Base-by-base conservation (phyloP, 2,797 vertebrate species). In the Ispidina picta region DNA sequence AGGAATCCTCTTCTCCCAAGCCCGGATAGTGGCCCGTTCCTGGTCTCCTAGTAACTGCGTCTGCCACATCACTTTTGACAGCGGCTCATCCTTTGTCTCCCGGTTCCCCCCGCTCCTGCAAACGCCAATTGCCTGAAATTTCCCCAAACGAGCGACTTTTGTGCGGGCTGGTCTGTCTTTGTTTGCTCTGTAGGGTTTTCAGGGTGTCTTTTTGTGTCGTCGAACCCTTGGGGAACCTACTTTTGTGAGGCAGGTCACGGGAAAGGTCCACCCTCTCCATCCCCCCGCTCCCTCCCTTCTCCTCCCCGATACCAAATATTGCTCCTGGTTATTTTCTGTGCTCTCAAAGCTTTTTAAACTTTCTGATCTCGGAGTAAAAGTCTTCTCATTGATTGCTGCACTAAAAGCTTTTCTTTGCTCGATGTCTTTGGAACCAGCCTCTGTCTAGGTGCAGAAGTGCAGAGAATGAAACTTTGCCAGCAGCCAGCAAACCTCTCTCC, bases 11-110 rank as follows among this genome's bases (percentile, higher is more conserved):
- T 79, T 64, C 89, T 95, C 84, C 76, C 55, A 17, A 72, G 76
- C 86, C 55, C 33, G 22, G 59, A 54, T 83, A 88, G 91, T 86
- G 94, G 93, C 74, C 85, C 60, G 56, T 62, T 62, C 80, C 93
- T 86, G 94, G 95, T 96, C 91, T 95, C 95, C 87, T 20, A 63
- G 87, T 89, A 82, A 95, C 90, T 43, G 51, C 31, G 6, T 49
- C 77, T 52, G 87, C 54, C 81, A 68, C 85, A 60, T 73, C 63
- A 18, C 83, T 76, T 83, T 70, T 64, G 83, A 86, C 87, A 66
- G 60, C 23, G 86, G 83, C 41, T 88, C 92, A 56, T 94, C 95
- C 90, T 90, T 76, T 69, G 69, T 20, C 52, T 73, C 80, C 91
- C 23, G 75, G 31, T 15, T 75, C 75, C 23, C 33, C 83, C 84